Evolutionary conservation across 2,797 vertebrate genomes (phyloP).

Genomic region (Anas bahamensis): DNA sequence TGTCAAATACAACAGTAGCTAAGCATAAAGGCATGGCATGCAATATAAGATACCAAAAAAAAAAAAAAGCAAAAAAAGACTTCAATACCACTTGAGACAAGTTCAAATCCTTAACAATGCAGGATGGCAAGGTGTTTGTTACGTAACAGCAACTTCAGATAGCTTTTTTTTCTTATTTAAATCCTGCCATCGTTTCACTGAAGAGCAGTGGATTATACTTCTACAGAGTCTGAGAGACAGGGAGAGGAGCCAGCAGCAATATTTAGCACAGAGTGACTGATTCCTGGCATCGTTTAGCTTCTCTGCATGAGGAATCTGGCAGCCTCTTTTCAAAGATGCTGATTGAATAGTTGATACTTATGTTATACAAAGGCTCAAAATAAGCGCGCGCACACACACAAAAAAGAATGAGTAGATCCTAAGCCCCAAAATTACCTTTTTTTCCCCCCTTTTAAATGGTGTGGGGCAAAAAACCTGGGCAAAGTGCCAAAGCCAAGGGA

Average conservation of each 20-base stretch:
- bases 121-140: conserved; percentile 20
- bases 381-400: background rate
- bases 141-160: conserved; percentile 15
- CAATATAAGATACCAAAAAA: background rate
- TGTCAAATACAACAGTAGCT: background rate
- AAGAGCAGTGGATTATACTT: conserved; percentile 46
- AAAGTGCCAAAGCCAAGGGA: background rate
- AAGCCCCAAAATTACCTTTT: background rate
- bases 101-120: background rate
- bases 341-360: conserved; percentile 39
- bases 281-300: conserved; percentile 51
- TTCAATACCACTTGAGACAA: background rate
- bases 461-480: background rate
- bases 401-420: background rate
- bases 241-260: conserved; percentile 52
- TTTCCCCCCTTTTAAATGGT: background rate
- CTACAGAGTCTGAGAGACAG: conserved; percentile 32
- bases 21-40: background rate
- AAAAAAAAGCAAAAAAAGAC: background rate
- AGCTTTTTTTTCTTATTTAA: background rate
- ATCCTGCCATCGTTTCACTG: conserved; percentile 15
- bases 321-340: conserved; percentile 38
- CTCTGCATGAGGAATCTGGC: conserved; percentile 42
- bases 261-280: conserved; percentile 62
- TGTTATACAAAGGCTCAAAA: conserved; percentile 3